Percentiles rank a stretch among this genome's conserved stretches.
phyloP scores from a whole-genome alignment of 2,888 invertebrate species.

The Drosophila mayaguana region DNA sequence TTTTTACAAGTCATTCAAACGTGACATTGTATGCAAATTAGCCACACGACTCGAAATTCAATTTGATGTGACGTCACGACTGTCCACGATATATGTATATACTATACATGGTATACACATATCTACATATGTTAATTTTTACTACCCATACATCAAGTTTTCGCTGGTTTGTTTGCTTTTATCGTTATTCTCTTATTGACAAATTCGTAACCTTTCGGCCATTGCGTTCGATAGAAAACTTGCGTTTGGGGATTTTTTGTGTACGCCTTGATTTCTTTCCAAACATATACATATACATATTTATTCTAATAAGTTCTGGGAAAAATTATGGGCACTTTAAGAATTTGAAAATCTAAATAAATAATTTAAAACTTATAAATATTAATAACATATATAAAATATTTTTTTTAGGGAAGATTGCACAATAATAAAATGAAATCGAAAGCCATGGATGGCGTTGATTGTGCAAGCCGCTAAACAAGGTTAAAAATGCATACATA shows the following conservation, averaged over 20 bases:
- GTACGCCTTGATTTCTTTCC: not conserved
- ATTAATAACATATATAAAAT: not conserved
- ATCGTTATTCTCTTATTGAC: not conserved
- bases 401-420: constrained; percentile 7
- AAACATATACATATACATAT: not conserved
- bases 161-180: constrained; percentile 11
- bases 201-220: constrained; percentile 3
- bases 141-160: constrained; percentile 1
- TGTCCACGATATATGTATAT: not conserved
- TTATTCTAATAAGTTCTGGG: constrained; percentile 2
- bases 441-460: constrained; percentile 30
- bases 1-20: constrained; percentile 14
- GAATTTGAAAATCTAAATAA: no score
- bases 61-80: constrained; percentile 23
- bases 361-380: no score
- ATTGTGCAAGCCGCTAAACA: constrained; percentile 45
- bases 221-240: constrained; percentile 3
- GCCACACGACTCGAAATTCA: not conserved
- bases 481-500: constrained; percentile 20
- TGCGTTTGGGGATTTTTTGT: constrained; percentile 6
- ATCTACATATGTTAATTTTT: constrained; percentile 22
- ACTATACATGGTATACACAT: not conserved
- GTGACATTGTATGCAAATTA: constrained; percentile 13
- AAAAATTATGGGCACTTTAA: not conserved
- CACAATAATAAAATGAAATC: constrained; percentile 41